A percentile compares a stretch with the other conserved stretches of the same genome.
These are phyloP conservation scores for Pimpla rufipes DNA, from an alignment of 2,888 invertebrate genomes.

Conservation along the genomic window DNA sequence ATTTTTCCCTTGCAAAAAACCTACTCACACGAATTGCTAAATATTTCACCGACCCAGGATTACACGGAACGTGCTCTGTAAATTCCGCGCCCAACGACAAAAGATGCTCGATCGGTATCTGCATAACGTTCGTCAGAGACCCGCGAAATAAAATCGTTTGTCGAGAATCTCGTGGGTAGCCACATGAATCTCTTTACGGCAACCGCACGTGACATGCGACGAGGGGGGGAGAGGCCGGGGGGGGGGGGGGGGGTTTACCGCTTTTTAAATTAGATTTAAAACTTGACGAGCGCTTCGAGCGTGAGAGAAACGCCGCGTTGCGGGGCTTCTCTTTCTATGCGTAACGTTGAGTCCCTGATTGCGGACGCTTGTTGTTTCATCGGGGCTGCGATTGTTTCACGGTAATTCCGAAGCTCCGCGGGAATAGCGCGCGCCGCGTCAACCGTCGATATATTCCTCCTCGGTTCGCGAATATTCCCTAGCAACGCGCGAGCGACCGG, in stretches of 20 bases:
- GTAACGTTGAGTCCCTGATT: conserved; percentile 70
- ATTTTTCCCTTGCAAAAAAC: too few species aligned
- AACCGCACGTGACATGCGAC: too few species aligned
- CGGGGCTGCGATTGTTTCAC: conserved; percentile 66
- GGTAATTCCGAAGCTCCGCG: conserved; percentile 52
- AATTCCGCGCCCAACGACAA: too few species aligned
- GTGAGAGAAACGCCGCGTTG: conserved; percentile 6
- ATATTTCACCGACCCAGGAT: too few species aligned
- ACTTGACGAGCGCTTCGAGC: conserved; percentile 11
- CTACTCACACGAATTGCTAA: too few species aligned
- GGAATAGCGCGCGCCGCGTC: conserved; percentile 20
- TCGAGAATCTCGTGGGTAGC: not conserved
- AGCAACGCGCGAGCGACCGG: too few species aligned
- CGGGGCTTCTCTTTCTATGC: not conserved
- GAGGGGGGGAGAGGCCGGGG: too few species aligned
- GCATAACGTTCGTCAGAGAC: not conserved
- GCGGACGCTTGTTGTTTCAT: conserved; percentile 74
- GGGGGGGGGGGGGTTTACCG: not conserved
- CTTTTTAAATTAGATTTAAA: conserved; percentile 37
- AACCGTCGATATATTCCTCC: conserved; percentile 34
- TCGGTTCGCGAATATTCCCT: conserved; percentile 38
- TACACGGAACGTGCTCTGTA: too few species aligned
- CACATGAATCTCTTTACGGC: too few species aligned
- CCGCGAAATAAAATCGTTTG: not conserved
- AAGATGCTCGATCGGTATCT: not conserved